Percentiles rank a stretch among this genome's conserved stretches.
Evolutionary conservation across 1,140 invertebrate genomes (phyloP).

Genomic region (Eubasilissa regina): DNA sequence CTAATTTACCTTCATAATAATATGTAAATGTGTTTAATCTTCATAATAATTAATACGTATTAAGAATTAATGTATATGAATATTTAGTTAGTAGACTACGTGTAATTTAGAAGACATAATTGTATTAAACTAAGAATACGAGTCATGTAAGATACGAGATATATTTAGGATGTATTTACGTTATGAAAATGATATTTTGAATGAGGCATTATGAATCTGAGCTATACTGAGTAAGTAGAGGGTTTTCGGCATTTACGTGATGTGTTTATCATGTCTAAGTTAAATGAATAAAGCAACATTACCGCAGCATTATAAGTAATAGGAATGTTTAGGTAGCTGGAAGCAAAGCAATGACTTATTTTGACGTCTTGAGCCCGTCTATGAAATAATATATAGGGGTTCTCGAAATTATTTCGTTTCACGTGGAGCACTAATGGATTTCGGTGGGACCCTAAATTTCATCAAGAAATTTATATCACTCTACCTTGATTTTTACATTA

Average conservation of each 20-base stretch:
- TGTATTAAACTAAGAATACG: too few relatives aligned
- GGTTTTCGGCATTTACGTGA: background rate
- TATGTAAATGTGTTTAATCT: too few relatives aligned
- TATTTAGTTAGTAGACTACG: too few relatives aligned
- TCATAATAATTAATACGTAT: too few relatives aligned
- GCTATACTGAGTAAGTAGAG: background rate
- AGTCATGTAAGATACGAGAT: too few relatives aligned
- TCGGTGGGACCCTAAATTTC: background rate
- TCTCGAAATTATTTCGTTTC: constrained; percentile 11
- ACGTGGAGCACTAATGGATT: constrained; percentile 14
- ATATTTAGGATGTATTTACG: too few relatives aligned
- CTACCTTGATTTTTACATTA: too few relatives aligned
- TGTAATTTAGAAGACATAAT: too few relatives aligned
- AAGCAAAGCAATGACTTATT: constrained; percentile 17
- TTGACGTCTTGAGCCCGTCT: constrained; percentile 16
- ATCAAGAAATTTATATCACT: background rate
- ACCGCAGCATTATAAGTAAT: background rate
- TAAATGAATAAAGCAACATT: constrained; percentile 7
- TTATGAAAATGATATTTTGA: background rate
- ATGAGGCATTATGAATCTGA: background rate
- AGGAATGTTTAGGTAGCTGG: background rate
- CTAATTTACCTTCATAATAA: too few relatives aligned
- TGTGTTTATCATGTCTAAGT: constrained; percentile 28
- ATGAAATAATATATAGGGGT: constrained; percentile 12
- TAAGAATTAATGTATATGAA: too few relatives aligned